These are phyloP conservation scores for Oceanodroma leucorhoa DNA, from an alignment of 2,797 vertebrate species.

Conservation along the genomic window DNA sequence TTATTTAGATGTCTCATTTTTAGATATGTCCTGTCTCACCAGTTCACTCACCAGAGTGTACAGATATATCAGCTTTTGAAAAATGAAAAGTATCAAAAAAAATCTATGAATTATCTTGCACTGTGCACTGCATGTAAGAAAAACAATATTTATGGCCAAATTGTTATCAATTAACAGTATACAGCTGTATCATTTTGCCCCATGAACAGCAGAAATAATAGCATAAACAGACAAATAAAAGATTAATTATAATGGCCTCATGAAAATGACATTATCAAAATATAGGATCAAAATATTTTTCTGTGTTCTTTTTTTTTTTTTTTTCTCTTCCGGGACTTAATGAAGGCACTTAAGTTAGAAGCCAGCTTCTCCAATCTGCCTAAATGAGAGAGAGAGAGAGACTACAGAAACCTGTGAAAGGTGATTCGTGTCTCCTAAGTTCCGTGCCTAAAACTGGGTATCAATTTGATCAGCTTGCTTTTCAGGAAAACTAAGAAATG, in stretches of 20 bases:
- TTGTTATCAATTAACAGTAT: neutral
- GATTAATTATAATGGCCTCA: neutral
- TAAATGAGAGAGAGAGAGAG: neutral
- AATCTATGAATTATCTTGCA: neutral
- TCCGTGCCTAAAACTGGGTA: neutral
- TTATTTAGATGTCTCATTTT: conserved; percentile 4
- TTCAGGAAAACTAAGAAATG: neutral
- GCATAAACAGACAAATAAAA: neutral
- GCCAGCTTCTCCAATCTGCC: neutral
- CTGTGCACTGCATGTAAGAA: neutral
- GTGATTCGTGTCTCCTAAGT: neutral
- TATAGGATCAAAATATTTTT: neutral
- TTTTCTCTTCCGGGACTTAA: neutral
- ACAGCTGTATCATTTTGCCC: neutral
- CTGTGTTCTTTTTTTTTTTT: neutral
- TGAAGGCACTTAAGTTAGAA: neutral
- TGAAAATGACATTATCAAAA: neutral
- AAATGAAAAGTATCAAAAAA: neutral
- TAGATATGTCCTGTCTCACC: neutral
- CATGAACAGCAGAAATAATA: neutral
- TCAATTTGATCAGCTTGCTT: neutral
- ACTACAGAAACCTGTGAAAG: neutral
- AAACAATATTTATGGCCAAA: neutral
- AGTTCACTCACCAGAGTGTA: neutral
- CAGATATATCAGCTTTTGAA: neutral